Evolutionary conservation across 2,797 vertebrate species (phyloP), one percentile per base, ranked within the genome.

Genomic region (Helostoma temminkii): DNA sequence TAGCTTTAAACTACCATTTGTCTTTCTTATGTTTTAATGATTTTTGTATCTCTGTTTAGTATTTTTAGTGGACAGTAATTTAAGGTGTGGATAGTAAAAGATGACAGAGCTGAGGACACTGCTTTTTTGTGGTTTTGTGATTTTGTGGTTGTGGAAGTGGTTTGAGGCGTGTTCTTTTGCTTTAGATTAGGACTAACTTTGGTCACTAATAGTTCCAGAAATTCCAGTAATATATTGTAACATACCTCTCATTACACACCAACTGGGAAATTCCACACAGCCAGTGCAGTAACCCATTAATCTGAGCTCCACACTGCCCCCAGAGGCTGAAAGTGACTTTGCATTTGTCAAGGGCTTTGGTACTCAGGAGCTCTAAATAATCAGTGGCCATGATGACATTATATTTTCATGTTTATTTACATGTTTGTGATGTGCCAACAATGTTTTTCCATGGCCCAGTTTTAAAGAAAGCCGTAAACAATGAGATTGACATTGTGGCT

Each of bases 261-360:
- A 18, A 28, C 15, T 43, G 60, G 66, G 77, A 19, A 88, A 83
- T 72, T 83, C 60, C 76, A 42, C 57, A 56, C 55, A 53, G 19
- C 53, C 19, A 48, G 30, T 15, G 18, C 7, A 54, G 28, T 45
- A 54, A 48, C 22, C 21, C 14, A 0, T 47, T 32, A 50, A 32
- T 24, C n/a, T 28, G 11, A 11, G 30, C 76, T 72, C 66, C 19
- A 57, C 25, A 19, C 67, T 65, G 70, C 75, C 77, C 60, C 45
- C 57, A 50, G n/a, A 46, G 45, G 32, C 59, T 48, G n/a, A 66
- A 19, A 12, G 19, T 7, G 12, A 14, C 50, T 63, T 1, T 63
- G 26, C 42, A 18, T 53, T 25, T 39, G 16, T 32, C 9, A 5
- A 32, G 43, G 18, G 1, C 34, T 22, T 18, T 4, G 37, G 25